Evolutionary conservation across 2,888 invertebrate genomes (phyloP), one percentile per base, ranked within the genome.

Genomic region (Polyploca ridens): DNA sequence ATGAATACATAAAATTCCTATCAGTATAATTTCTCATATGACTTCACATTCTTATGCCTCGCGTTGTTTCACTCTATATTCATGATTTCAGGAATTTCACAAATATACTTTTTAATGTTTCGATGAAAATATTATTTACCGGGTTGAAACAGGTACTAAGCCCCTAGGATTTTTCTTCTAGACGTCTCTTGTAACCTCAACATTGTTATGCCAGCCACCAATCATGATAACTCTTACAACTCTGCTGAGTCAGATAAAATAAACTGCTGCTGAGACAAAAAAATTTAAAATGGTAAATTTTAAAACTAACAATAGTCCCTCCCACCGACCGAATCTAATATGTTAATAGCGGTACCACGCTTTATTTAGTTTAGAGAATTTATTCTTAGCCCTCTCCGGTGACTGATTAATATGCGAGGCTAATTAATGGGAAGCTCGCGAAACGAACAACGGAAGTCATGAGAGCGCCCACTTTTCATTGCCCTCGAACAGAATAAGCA

Each of bases 371-470:
- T 79, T 68, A 74, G 72, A 69, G 71, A 75, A 77, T 85, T 83
- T 79, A 78, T 80, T 76, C 76, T 75, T 72, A 74, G 74, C 74
- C 75, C 72, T 75, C 77, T 75, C 69, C 54, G 19, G 10, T 10
- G 69, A 68, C 80, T 76, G 80, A 85, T 85, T 84, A 86, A 86
- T 86, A 84, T 83, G 81, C 83, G 74, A 74, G 81, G 70, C 81
- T 86, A 84, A 86, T 85, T 84, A 85, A 82, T 84, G 77, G 78
- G 79, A 74, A 54, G 54, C 74, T 74, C 68, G 73, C 69, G 62
- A 69, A 35, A 64, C 68, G 71, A 67, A 68, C 64, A 69, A 67
- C 63, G 64, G 65, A 70, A 63, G 63, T 66, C 57, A 41, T 41
- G 49, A 57, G 59, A 69, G 66, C 68, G 66, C 69, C 69, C 64